Percentiles rank a stretch among this genome's conserved stretches.
phyloP scores from a whole-genome alignment of 2,113 vertebrate species.

The Willisornis vidua region DNA sequence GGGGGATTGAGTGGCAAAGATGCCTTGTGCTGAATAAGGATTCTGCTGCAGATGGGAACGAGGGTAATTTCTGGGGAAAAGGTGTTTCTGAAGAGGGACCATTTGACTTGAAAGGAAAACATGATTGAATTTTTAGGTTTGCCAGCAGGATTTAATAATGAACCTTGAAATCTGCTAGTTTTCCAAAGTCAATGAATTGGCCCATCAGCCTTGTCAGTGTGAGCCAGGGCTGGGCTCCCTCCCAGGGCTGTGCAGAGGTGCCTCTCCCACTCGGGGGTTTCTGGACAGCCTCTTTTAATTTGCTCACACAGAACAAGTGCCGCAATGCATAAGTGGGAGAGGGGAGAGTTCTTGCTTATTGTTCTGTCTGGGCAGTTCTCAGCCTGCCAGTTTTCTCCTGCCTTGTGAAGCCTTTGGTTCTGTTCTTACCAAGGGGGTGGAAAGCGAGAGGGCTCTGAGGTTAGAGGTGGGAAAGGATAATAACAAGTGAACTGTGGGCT shows the following conservation, averaged over 20 bases:
- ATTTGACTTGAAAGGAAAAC: background rate
- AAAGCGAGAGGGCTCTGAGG: background rate
- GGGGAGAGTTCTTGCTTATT: background rate
- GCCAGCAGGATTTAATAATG: background rate
- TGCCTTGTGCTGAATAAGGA: background rate
- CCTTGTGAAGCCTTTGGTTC: background rate
- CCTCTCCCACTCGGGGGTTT: background rate
- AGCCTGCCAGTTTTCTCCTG: background rate
- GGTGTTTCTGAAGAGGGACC: background rate
- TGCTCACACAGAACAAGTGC: background rate
- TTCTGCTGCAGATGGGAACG: background rate
- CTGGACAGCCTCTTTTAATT: background rate
- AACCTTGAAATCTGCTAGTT: background rate
- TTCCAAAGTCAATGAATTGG: background rate
- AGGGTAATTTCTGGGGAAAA: background rate
- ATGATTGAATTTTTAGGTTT: background rate
- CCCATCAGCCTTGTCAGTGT: background rate
- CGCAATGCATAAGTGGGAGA: background rate
- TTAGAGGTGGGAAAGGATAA: background rate
- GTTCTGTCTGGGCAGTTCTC: background rate
- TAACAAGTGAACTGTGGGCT: background rate
- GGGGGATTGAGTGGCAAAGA: background rate
- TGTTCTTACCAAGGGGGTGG: background rate
- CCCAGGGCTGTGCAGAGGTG: background rate
- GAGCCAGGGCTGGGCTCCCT: background rate